Conservation (phyloP, 2,888 invertebrate species). For the Hirtodrosophila cameraria region DNA sequence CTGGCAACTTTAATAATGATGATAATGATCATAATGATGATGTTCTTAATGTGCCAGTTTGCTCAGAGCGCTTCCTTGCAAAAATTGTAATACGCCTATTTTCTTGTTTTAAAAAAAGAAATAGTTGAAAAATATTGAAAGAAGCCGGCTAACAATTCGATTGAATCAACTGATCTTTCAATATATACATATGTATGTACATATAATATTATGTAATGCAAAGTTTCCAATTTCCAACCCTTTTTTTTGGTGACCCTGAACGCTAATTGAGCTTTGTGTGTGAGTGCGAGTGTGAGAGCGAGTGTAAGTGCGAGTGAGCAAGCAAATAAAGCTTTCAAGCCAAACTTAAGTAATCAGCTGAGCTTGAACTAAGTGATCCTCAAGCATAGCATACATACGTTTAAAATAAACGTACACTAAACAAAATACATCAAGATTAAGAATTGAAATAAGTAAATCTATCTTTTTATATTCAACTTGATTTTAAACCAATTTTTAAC, state of each 20-base stretch:
- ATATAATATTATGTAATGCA: conserved; percentile 50
- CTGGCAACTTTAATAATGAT: conserved; percentile 5
- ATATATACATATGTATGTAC: conserved; percentile 1
- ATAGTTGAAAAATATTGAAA: conserved; percentile 16
- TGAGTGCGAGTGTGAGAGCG: conserved; percentile 11
- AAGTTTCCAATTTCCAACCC: conserved; percentile 37
- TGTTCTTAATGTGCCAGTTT: conserved; percentile 12
- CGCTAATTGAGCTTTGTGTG: conserved; percentile 18
- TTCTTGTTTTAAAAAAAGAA: neutral
- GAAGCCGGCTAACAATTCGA: conserved; percentile 39
- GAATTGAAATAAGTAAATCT: too few species aligned
- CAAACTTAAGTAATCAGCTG: conserved; percentile 51
- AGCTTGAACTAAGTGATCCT: conserved; percentile 60
- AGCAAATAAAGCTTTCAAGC: conserved; percentile 36
- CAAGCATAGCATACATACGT: conserved; percentile 19
- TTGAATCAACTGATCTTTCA: conserved; percentile 4
- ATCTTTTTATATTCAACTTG: too few species aligned
- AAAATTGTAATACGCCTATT: neutral
- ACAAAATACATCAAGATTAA: conserved; percentile 7
- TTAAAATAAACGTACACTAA: conserved; percentile 17
- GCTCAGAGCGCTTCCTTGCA: conserved; percentile 6
- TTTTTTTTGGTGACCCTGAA: conserved; percentile 50
- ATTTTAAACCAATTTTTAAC: too few species aligned
- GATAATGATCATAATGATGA: conserved; percentile 22
- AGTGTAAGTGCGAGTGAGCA: conserved; percentile 5